phyloP scores from a whole-genome alignment of 2,797 vertebrate species.

The Molossus alvarezi region DNA sequence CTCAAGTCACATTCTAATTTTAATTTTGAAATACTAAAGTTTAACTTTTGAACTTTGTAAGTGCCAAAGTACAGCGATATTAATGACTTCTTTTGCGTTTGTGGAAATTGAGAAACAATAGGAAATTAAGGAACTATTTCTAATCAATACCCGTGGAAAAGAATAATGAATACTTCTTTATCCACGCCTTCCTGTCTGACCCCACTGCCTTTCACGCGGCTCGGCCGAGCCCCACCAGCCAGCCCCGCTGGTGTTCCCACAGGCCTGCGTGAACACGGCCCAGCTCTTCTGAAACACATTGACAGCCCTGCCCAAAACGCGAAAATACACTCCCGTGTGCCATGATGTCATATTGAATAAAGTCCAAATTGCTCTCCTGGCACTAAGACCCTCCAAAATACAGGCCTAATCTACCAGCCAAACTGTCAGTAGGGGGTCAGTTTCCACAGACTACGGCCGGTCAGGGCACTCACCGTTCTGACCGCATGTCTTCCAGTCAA shows the following conservation, averaged over 20 bases:
- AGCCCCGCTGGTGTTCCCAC: not conserved
- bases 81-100: not conserved
- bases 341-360: not conserved
- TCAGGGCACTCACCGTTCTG: not conserved
- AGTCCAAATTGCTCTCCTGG: not conserved
- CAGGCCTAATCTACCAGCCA: not conserved
- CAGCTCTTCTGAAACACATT: not conserved
- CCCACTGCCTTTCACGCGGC: accelerated
- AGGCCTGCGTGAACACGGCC: accelerated
- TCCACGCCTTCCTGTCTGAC: not conserved
- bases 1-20: not conserved
- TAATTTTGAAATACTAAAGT: not conserved
- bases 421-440: accelerated
- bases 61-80: not conserved
- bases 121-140: not conserved
- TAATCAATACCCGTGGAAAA: too few relatives aligned
- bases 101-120: not conserved
- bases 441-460: too few relatives aligned
- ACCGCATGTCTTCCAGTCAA: not conserved
- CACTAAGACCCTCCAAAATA: not conserved
- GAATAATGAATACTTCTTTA: not conserved
- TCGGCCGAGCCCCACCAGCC: not conserved
- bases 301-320: not conserved
- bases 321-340: not conserved
- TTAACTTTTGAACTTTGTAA: not conserved